phyloP scores from a whole-genome alignment of 2,888 invertebrate species.

The Dendrolimus pini region DNA sequence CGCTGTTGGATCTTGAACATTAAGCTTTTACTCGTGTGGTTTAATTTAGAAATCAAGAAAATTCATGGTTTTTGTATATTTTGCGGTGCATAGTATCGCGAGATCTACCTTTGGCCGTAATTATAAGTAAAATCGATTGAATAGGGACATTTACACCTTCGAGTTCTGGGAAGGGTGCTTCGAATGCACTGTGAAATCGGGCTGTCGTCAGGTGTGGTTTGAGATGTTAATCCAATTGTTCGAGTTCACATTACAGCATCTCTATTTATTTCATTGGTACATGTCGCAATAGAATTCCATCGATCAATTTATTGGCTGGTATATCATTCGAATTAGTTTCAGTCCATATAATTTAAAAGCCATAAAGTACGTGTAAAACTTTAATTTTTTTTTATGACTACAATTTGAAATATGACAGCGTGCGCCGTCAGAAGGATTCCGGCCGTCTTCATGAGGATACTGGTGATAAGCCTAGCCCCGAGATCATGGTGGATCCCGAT shows the following conservation, averaged over 20 bases:
- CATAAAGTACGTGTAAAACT: no score
- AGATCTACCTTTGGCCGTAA: conserved; percentile 48
- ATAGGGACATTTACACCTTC: conserved; percentile 55
- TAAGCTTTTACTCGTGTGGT: background rate
- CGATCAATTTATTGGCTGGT: conserved; percentile 2
- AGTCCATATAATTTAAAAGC: no score
- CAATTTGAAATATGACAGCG: conserved; percentile 59
- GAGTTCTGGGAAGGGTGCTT: conserved; percentile 48
- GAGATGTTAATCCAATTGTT: conserved; percentile 47
- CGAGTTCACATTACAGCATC: conserved; percentile 26
- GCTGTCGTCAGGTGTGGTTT: conserved; percentile 53
- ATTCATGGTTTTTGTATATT: conserved; percentile 6
- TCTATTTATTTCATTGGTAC: conserved; percentile 9
- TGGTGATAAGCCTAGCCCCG: conserved; percentile 76
- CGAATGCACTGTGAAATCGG: conserved; percentile 39
- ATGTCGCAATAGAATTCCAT: conserved; percentile 18
- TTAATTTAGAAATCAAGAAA: background rate
- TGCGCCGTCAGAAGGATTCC: conserved; percentile 75
- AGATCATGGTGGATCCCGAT: conserved; percentile 78
- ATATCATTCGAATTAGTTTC: no score
- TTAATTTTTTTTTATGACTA: no score
- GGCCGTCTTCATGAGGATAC: conserved; percentile 78
- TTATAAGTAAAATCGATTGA: conserved; percentile 37
- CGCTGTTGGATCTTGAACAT: background rate
- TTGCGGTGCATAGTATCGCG: conserved; percentile 48